These are phyloP conservation scores for Anarrhichthys ocellatus DNA, from an alignment of 2,113 vertebrate genomes.

Conservation along the genomic window DNA sequence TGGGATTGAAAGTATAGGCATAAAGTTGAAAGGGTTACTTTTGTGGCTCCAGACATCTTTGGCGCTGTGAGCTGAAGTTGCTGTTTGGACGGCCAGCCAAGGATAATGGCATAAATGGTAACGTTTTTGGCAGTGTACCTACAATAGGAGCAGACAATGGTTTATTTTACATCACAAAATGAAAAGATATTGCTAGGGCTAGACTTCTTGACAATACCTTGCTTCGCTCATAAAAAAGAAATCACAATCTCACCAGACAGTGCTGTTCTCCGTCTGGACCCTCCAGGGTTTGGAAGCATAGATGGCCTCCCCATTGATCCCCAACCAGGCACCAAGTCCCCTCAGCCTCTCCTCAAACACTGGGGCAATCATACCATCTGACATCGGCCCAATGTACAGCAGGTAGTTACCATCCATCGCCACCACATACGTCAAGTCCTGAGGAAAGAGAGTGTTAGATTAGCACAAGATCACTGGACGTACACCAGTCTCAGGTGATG, in stretches of 20 bases:
- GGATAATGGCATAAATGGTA: constrained; percentile 25
- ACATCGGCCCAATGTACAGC: constrained; percentile 88
- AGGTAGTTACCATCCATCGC: constrained; percentile 92
- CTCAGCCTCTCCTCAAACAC: constrained; percentile 90
- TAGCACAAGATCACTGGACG: background rate
- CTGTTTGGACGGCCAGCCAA: constrained; percentile 17
- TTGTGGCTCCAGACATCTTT: background rate
- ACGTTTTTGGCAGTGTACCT: constrained; percentile 38
- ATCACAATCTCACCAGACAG: constrained; percentile 84
- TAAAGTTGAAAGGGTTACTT: constrained; percentile 2
- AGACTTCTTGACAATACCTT: background rate
- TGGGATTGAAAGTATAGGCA: background rate
- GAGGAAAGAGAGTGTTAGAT: background rate
- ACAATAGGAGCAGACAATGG: background rate
- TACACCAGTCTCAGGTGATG: too few relatives aligned
- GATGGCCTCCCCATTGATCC: constrained; percentile 89
- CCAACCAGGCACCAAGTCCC: constrained; percentile 88
- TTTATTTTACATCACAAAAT: background rate
- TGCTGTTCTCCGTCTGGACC: constrained; percentile 85
- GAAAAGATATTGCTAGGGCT: background rate
- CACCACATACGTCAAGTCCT: constrained; percentile 89
- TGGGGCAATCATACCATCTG: constrained; percentile 88
- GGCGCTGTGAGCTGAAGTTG: constrained; percentile 13
- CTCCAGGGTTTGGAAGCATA: constrained; percentile 88
- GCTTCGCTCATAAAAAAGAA: background rate